Evolutionary conservation across 2,888 invertebrate species (phyloP).

Genomic region (Elmis aenea): DNA sequence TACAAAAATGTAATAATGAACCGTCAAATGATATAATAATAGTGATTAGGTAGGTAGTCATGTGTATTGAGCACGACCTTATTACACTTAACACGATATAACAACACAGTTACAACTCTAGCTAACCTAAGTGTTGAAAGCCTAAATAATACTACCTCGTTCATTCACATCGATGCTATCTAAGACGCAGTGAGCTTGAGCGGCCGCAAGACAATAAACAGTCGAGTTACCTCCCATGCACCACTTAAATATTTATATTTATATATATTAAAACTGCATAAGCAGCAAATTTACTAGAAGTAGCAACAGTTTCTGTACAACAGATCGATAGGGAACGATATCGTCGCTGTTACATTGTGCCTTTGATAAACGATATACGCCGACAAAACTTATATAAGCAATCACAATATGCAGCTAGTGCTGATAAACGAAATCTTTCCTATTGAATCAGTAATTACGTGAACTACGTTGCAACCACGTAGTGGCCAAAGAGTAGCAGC

Average conservation of each 20-base stretch:
- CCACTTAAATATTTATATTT: too few relatives aligned
- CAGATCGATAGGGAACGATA: conserved; percentile 43
- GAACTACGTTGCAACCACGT: conserved; percentile 26
- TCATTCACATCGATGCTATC: conserved; percentile 37
- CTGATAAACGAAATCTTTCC: conserved; percentile 39
- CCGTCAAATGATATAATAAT: conserved; percentile 39
- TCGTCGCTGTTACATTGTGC: conserved; percentile 31
- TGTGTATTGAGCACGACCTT: conserved; percentile 48
- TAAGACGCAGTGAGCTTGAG: conserved; percentile 23
- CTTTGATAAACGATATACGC: conserved; percentile 21
- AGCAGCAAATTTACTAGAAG: conserved; percentile 39
- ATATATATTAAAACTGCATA: conserved; percentile 26
- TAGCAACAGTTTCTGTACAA: conserved; percentile 47
- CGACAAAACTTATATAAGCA: conserved; percentile 28
- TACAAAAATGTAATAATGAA: conserved; percentile 36
- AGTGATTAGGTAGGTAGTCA: conserved; percentile 46
- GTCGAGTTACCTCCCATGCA: conserved; percentile 6
- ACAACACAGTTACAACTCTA: conserved; percentile 50
- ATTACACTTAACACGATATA: conserved; percentile 48
- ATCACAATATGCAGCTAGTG: conserved; percentile 30
- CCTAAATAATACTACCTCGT: conserved; percentile 46
- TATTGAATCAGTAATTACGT: conserved; percentile 36
- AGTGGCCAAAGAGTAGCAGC: conserved; percentile 25
- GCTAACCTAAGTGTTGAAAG: conserved; percentile 49
- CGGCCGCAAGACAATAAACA: conserved; percentile 16